Evolutionary conservation across 2,113 vertebrate genomes (phyloP).

Genomic region (Prionailurus viverrinus): DNA sequence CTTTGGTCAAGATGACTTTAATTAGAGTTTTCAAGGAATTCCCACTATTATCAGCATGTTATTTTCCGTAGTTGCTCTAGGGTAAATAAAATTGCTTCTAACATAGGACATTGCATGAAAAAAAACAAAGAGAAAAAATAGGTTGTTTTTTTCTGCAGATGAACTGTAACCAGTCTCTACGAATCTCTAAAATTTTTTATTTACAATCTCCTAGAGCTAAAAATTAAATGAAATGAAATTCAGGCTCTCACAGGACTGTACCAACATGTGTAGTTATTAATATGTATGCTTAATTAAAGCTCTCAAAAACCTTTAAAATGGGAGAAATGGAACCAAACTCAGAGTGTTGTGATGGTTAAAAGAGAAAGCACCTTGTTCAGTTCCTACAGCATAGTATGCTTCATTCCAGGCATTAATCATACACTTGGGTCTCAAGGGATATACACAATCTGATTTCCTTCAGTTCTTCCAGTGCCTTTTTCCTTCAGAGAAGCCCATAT

Average conservation of each 20-base stretch:
- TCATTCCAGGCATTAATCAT: background rate
- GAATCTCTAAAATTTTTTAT: background rate
- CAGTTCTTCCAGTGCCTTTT: background rate
- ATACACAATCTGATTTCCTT: background rate
- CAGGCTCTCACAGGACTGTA: background rate
- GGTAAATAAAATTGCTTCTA: background rate
- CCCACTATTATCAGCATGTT: background rate
- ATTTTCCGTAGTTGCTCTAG: background rate
- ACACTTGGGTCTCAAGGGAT: background rate
- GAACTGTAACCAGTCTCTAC: background rate
- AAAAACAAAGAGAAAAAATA: background rate
- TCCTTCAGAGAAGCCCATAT: background rate
- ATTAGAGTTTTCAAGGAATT: background rate
- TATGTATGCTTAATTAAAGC: background rate
- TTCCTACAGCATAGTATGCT: background rate
- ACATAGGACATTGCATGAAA: background rate
- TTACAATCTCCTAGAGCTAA: background rate
- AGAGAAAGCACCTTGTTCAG: background rate
- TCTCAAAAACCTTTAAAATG: slow-evolving; percentile 39
- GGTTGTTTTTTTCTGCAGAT: background rate
- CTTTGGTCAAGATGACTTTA: background rate
- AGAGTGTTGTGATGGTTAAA: background rate
- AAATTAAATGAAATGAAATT: slow-evolving; percentile 17
- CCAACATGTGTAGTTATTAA: background rate
- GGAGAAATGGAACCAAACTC: background rate